phyloP scores from a whole-genome alignment of 1,140 invertebrate species.

The Drosophila bocki region DNA sequence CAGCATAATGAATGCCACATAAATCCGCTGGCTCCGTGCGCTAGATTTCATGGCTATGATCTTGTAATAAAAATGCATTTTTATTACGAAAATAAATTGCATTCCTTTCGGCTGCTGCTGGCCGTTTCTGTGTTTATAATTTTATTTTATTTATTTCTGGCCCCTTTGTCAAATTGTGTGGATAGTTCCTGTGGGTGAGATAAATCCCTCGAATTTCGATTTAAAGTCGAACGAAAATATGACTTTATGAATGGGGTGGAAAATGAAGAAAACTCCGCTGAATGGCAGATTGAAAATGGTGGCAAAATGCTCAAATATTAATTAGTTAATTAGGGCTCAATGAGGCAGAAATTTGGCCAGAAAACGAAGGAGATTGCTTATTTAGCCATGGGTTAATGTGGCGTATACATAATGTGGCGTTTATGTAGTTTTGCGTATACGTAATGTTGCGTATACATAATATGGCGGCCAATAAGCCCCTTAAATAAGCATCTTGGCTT shows the following conservation, averaged over 20 bases:
- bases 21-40: conserved; percentile 57
- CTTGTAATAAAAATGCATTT: conserved; percentile 80
- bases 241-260: background rate
- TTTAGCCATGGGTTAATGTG: conserved; percentile 45
- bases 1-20: conserved; percentile 74
- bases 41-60: conserved; percentile 73
- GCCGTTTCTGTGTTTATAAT: conserved; percentile 20
- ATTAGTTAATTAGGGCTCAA: conserved; percentile 66
- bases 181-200: conserved; percentile 25
- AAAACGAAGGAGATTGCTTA: conserved; percentile 29
- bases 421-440: conserved; percentile 36
- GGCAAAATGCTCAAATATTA: conserved; percentile 30
- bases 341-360: conserved; percentile 37
- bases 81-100: conserved; percentile 77
- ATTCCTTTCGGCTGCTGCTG: conserved; percentile 45
- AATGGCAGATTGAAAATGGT: background rate
- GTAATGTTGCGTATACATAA: conserved; percentile 52
- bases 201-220: conserved; percentile 13
- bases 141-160: conserved; percentile 10
- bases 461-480: conserved; percentile 4
- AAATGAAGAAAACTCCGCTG: background rate
- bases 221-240: conserved; percentile 31
- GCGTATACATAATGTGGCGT: conserved; percentile 47
- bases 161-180: conserved; percentile 48
- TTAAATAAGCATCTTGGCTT: background rate